phyloP scores from a whole-genome alignment of 2,888 invertebrate species.

The Amblyteles armatorius region DNA sequence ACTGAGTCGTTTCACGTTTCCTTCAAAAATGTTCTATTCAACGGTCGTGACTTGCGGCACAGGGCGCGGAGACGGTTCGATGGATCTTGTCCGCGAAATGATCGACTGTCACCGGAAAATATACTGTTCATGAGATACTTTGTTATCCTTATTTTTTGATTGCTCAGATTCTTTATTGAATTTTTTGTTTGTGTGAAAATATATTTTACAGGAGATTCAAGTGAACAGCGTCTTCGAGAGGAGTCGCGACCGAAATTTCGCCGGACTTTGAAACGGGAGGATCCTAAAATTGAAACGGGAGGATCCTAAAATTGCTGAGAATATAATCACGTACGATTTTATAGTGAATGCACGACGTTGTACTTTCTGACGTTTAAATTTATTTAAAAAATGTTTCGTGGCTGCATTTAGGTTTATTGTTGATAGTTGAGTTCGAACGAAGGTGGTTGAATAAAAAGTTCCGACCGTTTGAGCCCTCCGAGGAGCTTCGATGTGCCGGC shows the following conservation, averaged over 20 bases:
- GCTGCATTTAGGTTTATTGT: not conserved
- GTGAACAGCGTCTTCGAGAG: too few relatives aligned
- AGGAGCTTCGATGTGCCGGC: conserved; percentile 68
- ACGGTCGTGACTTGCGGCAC: too few relatives aligned
- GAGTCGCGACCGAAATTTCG: not conserved
- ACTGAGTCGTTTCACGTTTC: too few relatives aligned
- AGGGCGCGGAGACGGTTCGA: too few relatives aligned
- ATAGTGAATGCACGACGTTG: not conserved
- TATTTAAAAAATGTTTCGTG: not conserved
- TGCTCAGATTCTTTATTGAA: conserved; percentile 44
- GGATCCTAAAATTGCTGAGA: not conserved
- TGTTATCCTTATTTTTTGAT: conserved; percentile 26
- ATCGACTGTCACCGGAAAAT: conserved; percentile 58
- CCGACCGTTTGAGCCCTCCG: conserved; percentile 3
- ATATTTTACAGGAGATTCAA: not conserved
- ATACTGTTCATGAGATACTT: conserved; percentile 41
- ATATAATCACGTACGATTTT: not conserved
- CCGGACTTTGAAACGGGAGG: too few relatives aligned
- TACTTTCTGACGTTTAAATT: not conserved
- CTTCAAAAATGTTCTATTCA: too few relatives aligned
- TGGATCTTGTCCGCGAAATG: conserved; percentile 55
- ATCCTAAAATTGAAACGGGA: not conserved
- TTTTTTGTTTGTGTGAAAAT: not conserved
- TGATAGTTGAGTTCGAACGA: not conserved
- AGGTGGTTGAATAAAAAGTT: not conserved